Percentiles rank a stretch among this genome's conserved stretches.
These are phyloP conservation scores for Torymus aiolomorphi DNA, from an alignment of 2,888 invertebrate species.

Conservation along the genomic window DNA sequence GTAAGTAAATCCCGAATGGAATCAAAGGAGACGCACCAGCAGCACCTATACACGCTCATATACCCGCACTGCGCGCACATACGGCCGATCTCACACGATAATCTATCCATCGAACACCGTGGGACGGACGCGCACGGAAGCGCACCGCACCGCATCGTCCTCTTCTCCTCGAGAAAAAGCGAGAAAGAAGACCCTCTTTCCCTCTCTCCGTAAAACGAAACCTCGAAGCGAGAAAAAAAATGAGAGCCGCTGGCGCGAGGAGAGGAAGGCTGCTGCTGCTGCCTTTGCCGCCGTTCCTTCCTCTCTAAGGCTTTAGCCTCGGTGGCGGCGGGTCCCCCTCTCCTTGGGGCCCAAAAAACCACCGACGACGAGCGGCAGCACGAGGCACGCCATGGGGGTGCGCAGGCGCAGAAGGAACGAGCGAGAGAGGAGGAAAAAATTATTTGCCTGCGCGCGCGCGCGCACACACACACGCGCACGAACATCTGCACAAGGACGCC, in stretches of 20 bases:
- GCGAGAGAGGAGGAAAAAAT: conserved; percentile 25
- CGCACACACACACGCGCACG: background rate
- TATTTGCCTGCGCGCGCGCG: conserved; percentile 46
- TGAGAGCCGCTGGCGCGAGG: conserved; percentile 46
- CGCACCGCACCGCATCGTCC: too few species aligned
- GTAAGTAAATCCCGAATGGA: too few species aligned
- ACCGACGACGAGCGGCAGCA: conserved; percentile 64
- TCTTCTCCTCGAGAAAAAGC: background rate
- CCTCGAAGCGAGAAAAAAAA: conserved; percentile 7
- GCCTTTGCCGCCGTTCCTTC: background rate
- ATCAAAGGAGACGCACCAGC: too few species aligned
- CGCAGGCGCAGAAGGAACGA: conserved; percentile 44
- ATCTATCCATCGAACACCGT: too few species aligned
- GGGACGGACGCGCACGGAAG: too few species aligned
- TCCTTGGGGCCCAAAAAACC: conserved; percentile 42
- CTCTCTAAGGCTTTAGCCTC: background rate
- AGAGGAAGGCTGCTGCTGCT: conserved; percentile 4
- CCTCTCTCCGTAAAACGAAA: background rate
- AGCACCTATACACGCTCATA: too few species aligned
- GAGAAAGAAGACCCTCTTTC: background rate
- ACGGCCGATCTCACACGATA: too few species aligned
- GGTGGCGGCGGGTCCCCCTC: background rate
- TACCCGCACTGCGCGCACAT: too few species aligned
- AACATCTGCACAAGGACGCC: conserved; percentile 52
- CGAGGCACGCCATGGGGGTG: conserved; percentile 72